Conservation (phyloP, 2,113 vertebrate genomes). For the Gnathonemus longibarbis region DNA sequence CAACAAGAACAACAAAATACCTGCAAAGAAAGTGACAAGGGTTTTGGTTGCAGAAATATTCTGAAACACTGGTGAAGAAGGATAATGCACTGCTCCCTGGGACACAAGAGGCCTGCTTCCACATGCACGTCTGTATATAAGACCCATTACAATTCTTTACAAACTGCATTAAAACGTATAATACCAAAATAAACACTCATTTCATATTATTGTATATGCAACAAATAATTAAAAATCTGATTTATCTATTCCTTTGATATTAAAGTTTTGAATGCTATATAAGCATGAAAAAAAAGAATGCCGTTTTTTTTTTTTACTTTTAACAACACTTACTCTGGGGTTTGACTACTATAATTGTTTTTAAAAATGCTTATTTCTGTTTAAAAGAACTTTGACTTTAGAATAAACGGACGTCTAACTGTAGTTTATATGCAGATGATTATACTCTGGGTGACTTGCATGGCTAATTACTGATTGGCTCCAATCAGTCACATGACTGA, state of each 20-base stretch:
- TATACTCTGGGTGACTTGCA: background rate
- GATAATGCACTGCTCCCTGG: slow-evolving; percentile 63
- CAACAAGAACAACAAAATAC: slow-evolving; percentile 60
- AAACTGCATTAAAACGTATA: slow-evolving; percentile 13
- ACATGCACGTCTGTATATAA: slow-evolving; percentile 73
- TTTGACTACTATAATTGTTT: background rate
- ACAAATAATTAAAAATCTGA: background rate
- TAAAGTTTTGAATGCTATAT: background rate
- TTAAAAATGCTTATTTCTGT: background rate
- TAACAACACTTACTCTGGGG: background rate
- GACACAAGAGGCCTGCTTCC: slow-evolving; percentile 68
- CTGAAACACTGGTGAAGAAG: slow-evolving; percentile 52
- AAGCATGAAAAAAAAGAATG: background rate
- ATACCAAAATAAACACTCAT: slow-evolving; percentile 24
- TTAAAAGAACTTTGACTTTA: background rate
- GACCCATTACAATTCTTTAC: slow-evolving; percentile 64
- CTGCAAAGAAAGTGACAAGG: slow-evolving; percentile 57
- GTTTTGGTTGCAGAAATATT: slow-evolving; percentile 65
- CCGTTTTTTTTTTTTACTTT: background rate
- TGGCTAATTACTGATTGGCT: background rate
- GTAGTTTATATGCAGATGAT: background rate
- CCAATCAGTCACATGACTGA: background rate
- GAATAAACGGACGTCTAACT: background rate
- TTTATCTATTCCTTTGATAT: background rate
- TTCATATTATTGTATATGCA: slow-evolving; percentile 18